Conservation (phyloP, 2,888 invertebrate genomes). For the Pandemis corylana region DNA sequence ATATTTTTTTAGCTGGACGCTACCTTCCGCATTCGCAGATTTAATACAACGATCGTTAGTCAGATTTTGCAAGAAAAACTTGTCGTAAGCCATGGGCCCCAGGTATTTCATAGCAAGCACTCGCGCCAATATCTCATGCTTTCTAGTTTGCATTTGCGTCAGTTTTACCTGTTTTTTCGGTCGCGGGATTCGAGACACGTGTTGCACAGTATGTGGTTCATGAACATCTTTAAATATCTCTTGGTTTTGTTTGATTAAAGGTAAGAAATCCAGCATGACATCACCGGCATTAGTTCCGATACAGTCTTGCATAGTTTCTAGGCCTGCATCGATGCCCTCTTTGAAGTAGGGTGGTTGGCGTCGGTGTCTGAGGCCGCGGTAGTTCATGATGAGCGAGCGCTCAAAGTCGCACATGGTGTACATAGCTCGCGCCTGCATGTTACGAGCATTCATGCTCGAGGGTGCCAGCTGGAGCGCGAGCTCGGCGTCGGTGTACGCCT, state of each 20-base stretch:
- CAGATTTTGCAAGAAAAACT: constrained; percentile 74
- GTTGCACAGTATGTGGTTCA: constrained; percentile 60
- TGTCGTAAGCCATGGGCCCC: constrained; percentile 80
- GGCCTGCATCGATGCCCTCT: constrained; percentile 78
- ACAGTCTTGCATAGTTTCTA: constrained; percentile 79
- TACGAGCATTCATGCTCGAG: constrained; percentile 72
- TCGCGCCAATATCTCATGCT: constrained; percentile 67
- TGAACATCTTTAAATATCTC: constrained; percentile 50
- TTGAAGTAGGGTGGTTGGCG: constrained; percentile 76
- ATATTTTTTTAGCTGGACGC: constrained; percentile 57
- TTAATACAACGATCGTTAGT: constrained; percentile 66
- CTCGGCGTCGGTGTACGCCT: constrained; percentile 76
- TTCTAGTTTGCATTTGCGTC: constrained; percentile 76
- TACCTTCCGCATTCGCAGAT: constrained; percentile 73
- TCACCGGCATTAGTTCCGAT: constrained; percentile 75
- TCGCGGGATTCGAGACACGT: constrained; percentile 71
- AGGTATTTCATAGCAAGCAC: constrained; percentile 81
- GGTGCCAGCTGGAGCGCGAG: constrained; percentile 74
- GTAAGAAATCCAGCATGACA: constrained; percentile 75
- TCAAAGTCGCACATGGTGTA: constrained; percentile 81
- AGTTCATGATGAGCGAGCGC: constrained; percentile 77
- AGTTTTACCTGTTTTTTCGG: constrained; percentile 64
- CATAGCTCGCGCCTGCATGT: constrained; percentile 78
- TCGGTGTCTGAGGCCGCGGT: constrained; percentile 66
- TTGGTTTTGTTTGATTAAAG: constrained; percentile 67